Conservation (phyloP, 1,140 invertebrate genomes). For the Drosophila obscura region DNA sequence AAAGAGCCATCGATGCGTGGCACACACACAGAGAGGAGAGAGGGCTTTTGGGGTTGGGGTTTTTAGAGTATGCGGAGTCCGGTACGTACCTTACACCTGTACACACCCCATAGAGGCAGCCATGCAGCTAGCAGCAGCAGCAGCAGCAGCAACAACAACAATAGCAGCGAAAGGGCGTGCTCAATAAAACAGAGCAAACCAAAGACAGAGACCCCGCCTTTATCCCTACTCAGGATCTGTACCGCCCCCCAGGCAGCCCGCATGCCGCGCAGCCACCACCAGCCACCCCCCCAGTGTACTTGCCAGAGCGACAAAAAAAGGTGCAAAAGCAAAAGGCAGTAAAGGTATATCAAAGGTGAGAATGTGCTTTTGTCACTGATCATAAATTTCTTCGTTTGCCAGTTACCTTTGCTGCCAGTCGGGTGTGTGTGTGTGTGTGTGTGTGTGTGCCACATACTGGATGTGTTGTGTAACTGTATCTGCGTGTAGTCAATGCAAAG, state of each 20-base stretch:
- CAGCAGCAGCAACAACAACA: constrained; percentile 16
- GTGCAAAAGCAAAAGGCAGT: constrained; percentile 43
- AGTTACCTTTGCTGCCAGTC: constrained; percentile 45
- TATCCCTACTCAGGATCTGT: constrained; percentile 27
- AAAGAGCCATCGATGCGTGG: constrained; percentile 76
- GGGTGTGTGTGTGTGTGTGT: neutral
- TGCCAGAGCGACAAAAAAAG: constrained; percentile 31
- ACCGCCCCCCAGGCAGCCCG: neutral
- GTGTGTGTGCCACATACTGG: neutral
- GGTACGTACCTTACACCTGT: constrained; percentile 3
- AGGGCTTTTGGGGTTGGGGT: constrained; percentile 22
- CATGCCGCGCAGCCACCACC: no score
- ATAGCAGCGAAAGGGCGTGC: constrained; percentile 71
- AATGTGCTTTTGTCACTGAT: constrained; percentile 81
- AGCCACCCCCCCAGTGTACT: neutral
- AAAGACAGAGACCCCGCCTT: constrained; percentile 36
- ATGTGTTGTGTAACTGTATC: constrained; percentile 28
- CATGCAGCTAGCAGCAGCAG: neutral
- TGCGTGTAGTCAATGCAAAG: constrained; percentile 36
- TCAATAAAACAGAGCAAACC: constrained; percentile 53
- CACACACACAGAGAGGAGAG: constrained; percentile 2
- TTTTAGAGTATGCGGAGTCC: constrained; percentile 26
- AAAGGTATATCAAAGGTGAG: constrained; percentile 76
- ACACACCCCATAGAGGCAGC: no score
- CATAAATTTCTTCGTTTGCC: constrained; percentile 71